These are phyloP conservation scores for Ptilonorhynchus violaceus DNA, from an alignment of 2,113 vertebrate genomes.

Conservation along the genomic window DNA sequence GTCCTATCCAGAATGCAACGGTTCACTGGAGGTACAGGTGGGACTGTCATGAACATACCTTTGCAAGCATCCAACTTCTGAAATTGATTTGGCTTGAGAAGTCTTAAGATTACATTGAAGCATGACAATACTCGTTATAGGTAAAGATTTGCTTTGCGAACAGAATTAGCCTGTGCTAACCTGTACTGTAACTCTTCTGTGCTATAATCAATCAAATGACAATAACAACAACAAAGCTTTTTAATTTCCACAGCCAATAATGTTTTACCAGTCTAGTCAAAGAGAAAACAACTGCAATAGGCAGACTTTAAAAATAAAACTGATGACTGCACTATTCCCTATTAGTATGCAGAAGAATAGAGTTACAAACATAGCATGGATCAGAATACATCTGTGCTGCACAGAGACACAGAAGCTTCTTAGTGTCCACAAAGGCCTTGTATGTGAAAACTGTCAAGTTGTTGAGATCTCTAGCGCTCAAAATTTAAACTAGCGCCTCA, in stretches of 20 bases:
- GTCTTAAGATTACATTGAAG: not conserved
- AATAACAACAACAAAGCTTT: not conserved
- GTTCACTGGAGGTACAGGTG: not conserved
- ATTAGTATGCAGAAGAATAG: fast-evolving
- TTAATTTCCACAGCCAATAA: not conserved
- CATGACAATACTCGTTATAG: not conserved
- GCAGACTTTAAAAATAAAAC: not conserved
- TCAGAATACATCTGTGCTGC: not conserved
- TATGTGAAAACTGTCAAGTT: not conserved
- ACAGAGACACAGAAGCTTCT: not conserved
- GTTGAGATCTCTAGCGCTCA: not conserved
- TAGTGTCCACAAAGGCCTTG: not conserved
- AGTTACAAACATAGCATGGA: fast-evolving
- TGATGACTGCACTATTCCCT: not conserved
- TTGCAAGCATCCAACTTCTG: not conserved
- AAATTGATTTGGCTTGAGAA: not conserved
- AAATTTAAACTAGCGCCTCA: not conserved
- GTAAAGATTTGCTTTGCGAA: not conserved
- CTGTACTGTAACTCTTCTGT: not conserved
- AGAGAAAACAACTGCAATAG: not conserved
- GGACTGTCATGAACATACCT: not conserved
- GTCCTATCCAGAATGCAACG: not conserved
- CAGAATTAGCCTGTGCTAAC: not conserved
- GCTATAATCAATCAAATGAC: not conserved
- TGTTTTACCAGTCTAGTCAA: not conserved